Evolutionary conservation across 2,888 invertebrate species (phyloP), one percentile per base, ranked within the genome.

Genomic region (Eurytoma californica): DNA sequence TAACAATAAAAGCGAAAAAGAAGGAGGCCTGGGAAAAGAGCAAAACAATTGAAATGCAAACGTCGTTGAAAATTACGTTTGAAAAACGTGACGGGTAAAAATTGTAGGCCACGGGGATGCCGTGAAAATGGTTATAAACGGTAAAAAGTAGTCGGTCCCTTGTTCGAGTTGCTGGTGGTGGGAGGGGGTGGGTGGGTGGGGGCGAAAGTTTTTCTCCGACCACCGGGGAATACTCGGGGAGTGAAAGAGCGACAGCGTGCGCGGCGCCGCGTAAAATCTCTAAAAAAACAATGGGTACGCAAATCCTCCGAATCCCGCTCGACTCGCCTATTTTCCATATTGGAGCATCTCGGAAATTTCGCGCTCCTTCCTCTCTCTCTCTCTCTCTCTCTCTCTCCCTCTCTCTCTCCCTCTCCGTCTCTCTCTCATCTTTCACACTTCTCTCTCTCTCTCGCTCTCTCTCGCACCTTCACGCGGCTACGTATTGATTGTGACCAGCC

Each of bases 111-210:
- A 39, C 39, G 16, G 2, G 16, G n/a, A 18, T n/a, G 39, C 39
- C 63, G 63, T n/a, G 49, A 49, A 67, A 53, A 67, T 67, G 67
- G 67, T 67, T 67, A 67, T 67, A 53, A 67, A 67, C 67, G 24
- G 60, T 60, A 60, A 60, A 60, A 60, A 60, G 60, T 60, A 24
- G 60, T 60, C 24, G 24, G 28, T 53, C 53, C 53, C 53, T 53
- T 60, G 60, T 24, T 60, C 60, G 60, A 24, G 7, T 9, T 39
- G 39, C 0, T 2, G 39, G 4, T 3, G 30, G 3, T 30, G 4
- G 39, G 7, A 5, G 9, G 5, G 7, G 39, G 39, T 7, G 9
- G 39, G 2, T 24, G 39, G 9, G 39, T 1, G 39, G 39, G 24
- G 28, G 20, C 20, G 24, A 24, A 24, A 24, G 24, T 53, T 53